Evolutionary conservation across 2,113 vertebrate genomes (phyloP).

Genomic region (Solea solea): DNA sequence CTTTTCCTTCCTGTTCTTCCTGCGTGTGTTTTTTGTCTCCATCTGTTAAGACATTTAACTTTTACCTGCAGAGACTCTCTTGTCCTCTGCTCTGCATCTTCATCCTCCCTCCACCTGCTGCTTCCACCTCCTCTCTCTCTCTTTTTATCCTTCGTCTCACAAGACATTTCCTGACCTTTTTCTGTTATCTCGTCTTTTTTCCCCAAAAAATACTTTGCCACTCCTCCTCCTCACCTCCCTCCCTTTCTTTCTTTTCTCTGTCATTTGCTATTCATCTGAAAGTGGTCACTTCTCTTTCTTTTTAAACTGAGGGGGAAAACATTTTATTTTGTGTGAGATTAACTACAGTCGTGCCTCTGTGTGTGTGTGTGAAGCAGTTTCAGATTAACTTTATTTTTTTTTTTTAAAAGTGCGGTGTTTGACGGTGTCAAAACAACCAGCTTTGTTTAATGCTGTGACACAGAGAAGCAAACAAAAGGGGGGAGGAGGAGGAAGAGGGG

Average conservation of each 20-base stretch:
- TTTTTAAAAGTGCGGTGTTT: constrained; percentile 8
- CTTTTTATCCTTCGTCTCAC: not conserved
- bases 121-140: not conserved
- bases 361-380: constrained; percentile 14
- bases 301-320: not conserved
- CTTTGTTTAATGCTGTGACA: constrained; percentile 54
- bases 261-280: constrained; percentile 67
- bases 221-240: not conserved
- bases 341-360: constrained; percentile 12
- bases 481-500: not conserved
- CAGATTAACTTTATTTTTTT: constrained; percentile 19
- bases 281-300: constrained; percentile 29
- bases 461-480: constrained; percentile 62
- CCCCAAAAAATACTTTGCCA: not conserved
- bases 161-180: no score
- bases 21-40: no score
- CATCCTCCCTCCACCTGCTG: not conserved
- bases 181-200: not conserved
- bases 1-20: no score
- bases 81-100: not conserved
- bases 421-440: constrained; percentile 61
- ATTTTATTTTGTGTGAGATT: constrained; percentile 13
- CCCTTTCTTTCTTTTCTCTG: not conserved
- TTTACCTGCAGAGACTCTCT: not conserved
- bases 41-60: not conserved